Base-by-base conservation (phyloP, 2,797 vertebrate species). In the Cyprinella venusta region DNA sequence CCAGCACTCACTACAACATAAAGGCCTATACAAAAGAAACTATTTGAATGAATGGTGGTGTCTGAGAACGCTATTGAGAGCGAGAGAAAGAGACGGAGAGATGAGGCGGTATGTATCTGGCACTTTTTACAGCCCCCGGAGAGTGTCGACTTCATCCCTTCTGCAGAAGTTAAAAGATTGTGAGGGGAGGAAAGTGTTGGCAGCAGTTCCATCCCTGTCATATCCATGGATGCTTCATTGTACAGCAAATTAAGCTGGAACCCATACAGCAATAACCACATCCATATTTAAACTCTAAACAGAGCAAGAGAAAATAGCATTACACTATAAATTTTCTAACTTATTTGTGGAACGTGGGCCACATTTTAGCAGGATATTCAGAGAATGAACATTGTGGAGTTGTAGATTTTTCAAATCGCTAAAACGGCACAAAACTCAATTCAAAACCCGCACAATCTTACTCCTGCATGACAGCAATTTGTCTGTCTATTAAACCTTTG, bases 181-280 rank as follows among this genome's bases (percentile, higher is more conserved):
- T 8, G 45, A 81, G 52, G 30, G 59, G 61, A 72, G 56, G 52
- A 30, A 71, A 26, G 30, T 78, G 36, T 76, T 87, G 78, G 77
- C 84, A 33, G 16, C 50, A 52, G 54, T 79, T 77, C 63, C 38
- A 63, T 81, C 59, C 56, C 54, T 36, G 77, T 74, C n/a, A 24
- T 79, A 74, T 40, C 74, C 79, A 79, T 74, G 71, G 79, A 75
- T 54, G 76, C 68, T 78, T 79, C 68, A 79, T 64, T 83, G 85
- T 86, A 56, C 71, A 38, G 72, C 54, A 85, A 87, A 84, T 86
- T 86, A 76, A 88, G 85, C 26, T 15, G 69, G 15, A 75, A 30
- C 61, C 81, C 76, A 33, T 71, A 74, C 79, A 86, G 86, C 76
- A 74, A 84, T 38, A 80, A 68, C 8, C 52, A 78, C 79, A 86